phyloP scores from a whole-genome alignment of 2,888 invertebrate genomes.

The Agriopis marginaria region DNA sequence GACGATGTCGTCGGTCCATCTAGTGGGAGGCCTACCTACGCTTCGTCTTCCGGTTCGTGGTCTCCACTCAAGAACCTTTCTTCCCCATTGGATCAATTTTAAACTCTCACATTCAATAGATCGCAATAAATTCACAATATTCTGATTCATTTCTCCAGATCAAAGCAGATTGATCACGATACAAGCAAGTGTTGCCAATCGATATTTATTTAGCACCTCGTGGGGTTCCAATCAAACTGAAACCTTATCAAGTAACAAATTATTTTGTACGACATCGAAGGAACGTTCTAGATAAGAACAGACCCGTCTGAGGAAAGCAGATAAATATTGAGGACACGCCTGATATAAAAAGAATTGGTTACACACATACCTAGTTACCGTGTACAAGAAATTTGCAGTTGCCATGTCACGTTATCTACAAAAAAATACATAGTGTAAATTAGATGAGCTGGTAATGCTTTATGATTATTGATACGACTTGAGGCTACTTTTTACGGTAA shows the following conservation, averaged over 20 bases:
- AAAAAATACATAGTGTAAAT: not conserved
- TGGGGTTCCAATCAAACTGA: conserved; percentile 37
- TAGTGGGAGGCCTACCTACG: too few species aligned
- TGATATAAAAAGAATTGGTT: conserved; percentile 7
- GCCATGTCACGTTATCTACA: not conserved
- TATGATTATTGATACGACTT: too few species aligned
- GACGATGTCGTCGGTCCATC: too few species aligned
- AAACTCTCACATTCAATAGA: too few species aligned
- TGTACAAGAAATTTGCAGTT: not conserved
- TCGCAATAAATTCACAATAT: not conserved
- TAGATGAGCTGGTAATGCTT: not conserved
- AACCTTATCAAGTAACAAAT: conserved; percentile 34
- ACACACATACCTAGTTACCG: not conserved
- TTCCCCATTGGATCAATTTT: too few species aligned
- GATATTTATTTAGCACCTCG: conserved; percentile 21
- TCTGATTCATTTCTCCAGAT: conserved; percentile 7
- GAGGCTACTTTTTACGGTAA: too few species aligned
- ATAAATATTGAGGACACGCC: conserved; percentile 26
- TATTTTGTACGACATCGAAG: conserved; percentile 16
- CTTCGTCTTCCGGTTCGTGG: too few species aligned
- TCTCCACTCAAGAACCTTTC: too few species aligned
- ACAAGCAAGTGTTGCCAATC: not conserved
- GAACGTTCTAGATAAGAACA: conserved; percentile 24
- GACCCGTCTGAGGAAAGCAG: conserved; percentile 28
- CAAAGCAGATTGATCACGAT: conserved; percentile 5